Evolutionary conservation across 2,797 vertebrate genomes (phyloP).

Genomic region (Hemitrygon akajei): DNA sequence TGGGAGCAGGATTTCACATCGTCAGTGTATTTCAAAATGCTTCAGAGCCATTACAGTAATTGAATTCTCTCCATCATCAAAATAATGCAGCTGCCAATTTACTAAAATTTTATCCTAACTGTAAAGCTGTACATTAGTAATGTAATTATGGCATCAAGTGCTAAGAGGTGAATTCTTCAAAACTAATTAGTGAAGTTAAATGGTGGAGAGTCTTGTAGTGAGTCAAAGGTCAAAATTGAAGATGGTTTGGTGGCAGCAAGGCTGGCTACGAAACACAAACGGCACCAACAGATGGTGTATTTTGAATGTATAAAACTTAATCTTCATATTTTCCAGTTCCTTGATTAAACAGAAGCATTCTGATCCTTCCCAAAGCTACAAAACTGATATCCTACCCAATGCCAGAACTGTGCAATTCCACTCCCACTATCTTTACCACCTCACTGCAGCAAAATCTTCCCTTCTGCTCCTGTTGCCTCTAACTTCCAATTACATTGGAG

Average conservation of each 20-base stretch:
- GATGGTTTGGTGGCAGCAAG: not conserved
- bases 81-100: not conserved
- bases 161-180: not conserved
- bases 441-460: not conserved
- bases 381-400: not conserved
- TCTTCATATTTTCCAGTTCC: not conserved
- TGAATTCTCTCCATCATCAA: not conserved
- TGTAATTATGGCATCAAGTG: not conserved
- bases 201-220: not conserved
- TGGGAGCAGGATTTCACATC: not conserved
- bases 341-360: not conserved
- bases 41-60: not conserved
- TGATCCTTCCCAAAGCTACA: not conserved
- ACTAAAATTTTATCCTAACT: not conserved
- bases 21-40: not conserved
- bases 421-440: not conserved
- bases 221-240: conserved; percentile 1
- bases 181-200: not conserved
- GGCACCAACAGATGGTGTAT: too few species aligned
- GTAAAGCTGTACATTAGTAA: not conserved
- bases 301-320: not conserved
- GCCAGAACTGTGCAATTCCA: not conserved
- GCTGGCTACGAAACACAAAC: not conserved
- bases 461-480: too few species aligned
- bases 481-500: not conserved